These are phyloP conservation scores for Misgurnus mizolepis DNA, from an alignment of 2,113 vertebrate genomes.

Conservation along the genomic window DNA sequence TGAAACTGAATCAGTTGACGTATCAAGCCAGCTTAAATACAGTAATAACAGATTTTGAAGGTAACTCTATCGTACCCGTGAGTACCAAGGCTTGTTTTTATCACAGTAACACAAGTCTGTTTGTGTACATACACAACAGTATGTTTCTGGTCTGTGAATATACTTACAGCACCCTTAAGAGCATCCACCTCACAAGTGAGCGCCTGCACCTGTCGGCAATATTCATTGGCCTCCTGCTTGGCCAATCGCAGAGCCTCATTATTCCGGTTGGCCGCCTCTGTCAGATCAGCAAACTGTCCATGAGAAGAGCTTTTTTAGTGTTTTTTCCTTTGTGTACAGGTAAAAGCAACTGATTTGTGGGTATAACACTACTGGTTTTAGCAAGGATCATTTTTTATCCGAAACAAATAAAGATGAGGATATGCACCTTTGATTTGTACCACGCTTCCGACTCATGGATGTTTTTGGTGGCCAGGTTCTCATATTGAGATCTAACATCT, in stretches of 20 bases:
- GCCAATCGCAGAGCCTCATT: slow-evolving; percentile 87
- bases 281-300: slow-evolving; percentile 89
- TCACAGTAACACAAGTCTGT: too few species aligned
- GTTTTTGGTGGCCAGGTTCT: slow-evolving; percentile 94
- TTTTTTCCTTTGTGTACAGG: too few species aligned
- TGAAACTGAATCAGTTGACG: background rate
- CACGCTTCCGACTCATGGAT: slow-evolving; percentile 94
- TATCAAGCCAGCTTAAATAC: background rate
- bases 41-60: background rate
- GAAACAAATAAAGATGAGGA: too few species aligned
- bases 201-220: slow-evolving; percentile 91
- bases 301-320: background rate
- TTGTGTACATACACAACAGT: background rate
- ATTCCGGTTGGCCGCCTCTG: slow-evolving; percentile 88
- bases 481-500: slow-evolving; percentile 93
- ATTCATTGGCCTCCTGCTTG: slow-evolving; percentile 92
- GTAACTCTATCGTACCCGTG: background rate
- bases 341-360: background rate
- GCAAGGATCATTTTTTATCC: too few species aligned
- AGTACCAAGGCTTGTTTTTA: background rate
- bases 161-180: slow-evolving; percentile 94
- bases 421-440: slow-evolving; percentile 94
- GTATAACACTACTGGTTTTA: too few species aligned
- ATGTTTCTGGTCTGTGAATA: background rate
- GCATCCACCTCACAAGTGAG: slow-evolving; percentile 94